Evolutionary conservation across 2,888 invertebrate species (phyloP), one percentile per base, ranked within the genome.

Genomic region (Cylindroiulus punctatus): DNA sequence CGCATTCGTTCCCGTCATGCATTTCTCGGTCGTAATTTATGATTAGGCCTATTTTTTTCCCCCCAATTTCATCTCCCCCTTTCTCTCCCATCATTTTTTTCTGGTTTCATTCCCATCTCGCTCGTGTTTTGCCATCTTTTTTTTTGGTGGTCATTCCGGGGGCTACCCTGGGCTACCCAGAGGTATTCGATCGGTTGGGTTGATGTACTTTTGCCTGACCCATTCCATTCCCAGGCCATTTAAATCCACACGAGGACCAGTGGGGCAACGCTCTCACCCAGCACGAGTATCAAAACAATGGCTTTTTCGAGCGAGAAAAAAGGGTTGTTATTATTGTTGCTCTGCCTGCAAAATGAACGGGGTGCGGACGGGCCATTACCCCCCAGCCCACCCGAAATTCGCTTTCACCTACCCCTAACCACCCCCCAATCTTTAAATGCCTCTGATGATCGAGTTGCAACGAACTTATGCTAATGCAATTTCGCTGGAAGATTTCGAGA

Each of bases 201-300:
- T 65, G 65, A 65, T 65, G 65, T 65, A 65, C 65, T 65, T 65
- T 65, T 65, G 7, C 10, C 65, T 65, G 65, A 65, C 65, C 65
- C 65, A 65, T 65, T 65, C 65, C n/a, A 65, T 65, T 65, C 65
- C 65, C 65, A 65, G 65, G 65, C 26, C 65, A 65, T 65, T 65
- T 65, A 65, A 65, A 65, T 65, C 40, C 40, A 65, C 65, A 26
- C 22, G 65, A 65, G 65, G 65, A 65, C 65, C 26, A 65, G 65
- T 26, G 65, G 65, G 65, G 65, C 65, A 65, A 65, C 26, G 65
- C 22, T 65, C 65, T 65, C 65, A 65, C 65, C n/a, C 65, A 65
- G 65, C 65, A 65, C 65, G 65, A 65, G 65, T 65, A 65, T 26
- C 65, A 65, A 65, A 65, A 65, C 65, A 65, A 65, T 65, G 65